phyloP scores from a whole-genome alignment of 2,888 invertebrate species.

The Drosophila paracracens region DNA sequence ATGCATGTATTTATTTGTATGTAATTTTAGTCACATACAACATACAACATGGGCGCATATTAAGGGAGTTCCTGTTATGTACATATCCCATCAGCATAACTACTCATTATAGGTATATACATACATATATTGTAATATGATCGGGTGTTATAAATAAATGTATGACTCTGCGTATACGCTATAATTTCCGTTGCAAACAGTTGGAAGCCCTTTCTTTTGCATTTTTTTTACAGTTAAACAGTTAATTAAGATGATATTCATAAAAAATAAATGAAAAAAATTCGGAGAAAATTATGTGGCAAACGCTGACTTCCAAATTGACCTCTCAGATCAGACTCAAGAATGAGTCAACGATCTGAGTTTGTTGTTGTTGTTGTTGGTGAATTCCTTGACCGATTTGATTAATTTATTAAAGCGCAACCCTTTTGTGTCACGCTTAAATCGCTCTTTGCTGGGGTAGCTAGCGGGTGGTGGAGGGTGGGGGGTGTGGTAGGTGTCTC shows the following conservation, averaged over 20 bases:
- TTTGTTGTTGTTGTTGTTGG: conserved; percentile 3
- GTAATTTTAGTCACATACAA: conserved; percentile 66
- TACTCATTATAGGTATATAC: conserved; percentile 49
- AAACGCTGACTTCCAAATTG: conserved; percentile 58
- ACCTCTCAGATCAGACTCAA: conserved; percentile 52
- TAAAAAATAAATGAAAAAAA: conserved; percentile 21
- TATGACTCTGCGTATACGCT: conserved; percentile 41
- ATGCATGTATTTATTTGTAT: conserved; percentile 15
- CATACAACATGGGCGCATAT: conserved; percentile 10
- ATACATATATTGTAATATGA: background rate
- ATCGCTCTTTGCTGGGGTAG: conserved; percentile 1
- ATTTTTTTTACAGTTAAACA: conserved; percentile 62
- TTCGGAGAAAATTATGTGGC: conserved; percentile 67
- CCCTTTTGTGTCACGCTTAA: conserved; percentile 61
- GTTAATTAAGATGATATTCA: conserved; percentile 77
- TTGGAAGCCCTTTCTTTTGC: conserved; percentile 24
- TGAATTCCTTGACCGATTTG: conserved; percentile 76
- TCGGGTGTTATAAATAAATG: background rate
- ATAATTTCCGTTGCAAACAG: conserved; percentile 63
- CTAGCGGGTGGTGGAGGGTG: background rate
- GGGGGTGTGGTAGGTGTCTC: conserved; percentile 1
- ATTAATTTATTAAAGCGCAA: conserved; percentile 80
- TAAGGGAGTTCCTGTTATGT: conserved; percentile 76
- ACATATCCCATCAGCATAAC: conserved; percentile 64
- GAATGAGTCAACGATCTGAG: conserved; percentile 49